Evolutionary conservation across 2,113 vertebrate genomes (phyloP).

Genomic region (Hippotragus niger): DNA sequence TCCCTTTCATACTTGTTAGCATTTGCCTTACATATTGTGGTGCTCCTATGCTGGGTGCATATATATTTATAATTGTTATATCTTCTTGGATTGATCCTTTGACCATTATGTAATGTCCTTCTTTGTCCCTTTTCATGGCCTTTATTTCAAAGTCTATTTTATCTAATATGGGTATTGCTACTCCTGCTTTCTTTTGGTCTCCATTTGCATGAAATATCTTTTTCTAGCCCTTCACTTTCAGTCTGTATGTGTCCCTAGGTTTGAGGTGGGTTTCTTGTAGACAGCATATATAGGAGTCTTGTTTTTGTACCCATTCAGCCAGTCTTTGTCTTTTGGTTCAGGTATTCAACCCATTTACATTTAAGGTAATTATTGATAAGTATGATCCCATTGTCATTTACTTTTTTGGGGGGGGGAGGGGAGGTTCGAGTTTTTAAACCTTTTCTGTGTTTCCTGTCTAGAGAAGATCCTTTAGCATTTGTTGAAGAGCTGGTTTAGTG

Average conservation of each 20-base stretch:
- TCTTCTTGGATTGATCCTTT: background rate
- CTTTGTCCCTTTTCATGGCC: background rate
- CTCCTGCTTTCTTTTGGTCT: background rate
- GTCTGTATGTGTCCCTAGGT: background rate
- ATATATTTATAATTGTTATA: background rate
- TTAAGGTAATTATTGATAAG: background rate
- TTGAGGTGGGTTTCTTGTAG: background rate
- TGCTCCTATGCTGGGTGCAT: background rate
- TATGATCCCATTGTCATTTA: background rate
- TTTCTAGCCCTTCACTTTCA: background rate
- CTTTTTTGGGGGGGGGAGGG: no score
- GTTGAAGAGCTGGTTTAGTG: background rate
- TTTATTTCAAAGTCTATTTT: background rate
- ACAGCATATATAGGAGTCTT: background rate
- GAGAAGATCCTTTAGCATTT: background rate
- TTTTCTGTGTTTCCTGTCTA: background rate
- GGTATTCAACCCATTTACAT: background rate
- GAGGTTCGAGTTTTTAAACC: fast-evolving
- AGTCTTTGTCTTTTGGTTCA: background rate
- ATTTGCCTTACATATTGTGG: background rate
- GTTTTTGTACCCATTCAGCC: background rate
- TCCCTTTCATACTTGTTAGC: background rate
- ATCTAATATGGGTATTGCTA: background rate
- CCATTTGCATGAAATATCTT: background rate
- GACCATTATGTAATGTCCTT: background rate